Percentiles rank a stretch among this genome's conserved stretches.
These are phyloP conservation scores for Nemapogon koenigi DNA, from an alignment of 2,888 invertebrate genomes.

Conservation along the genomic window DNA sequence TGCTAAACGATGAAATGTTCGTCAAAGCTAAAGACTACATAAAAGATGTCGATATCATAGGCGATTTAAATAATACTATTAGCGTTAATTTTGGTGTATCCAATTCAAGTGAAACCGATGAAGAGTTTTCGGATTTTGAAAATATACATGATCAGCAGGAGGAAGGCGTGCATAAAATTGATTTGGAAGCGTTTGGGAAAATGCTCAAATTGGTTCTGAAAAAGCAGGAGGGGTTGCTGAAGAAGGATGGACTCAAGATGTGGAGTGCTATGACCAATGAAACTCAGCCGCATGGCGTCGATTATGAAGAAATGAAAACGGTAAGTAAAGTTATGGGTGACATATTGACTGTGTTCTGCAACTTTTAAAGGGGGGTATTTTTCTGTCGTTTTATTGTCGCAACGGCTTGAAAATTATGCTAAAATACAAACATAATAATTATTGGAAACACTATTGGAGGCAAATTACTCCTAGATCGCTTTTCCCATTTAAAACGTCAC, in stretches of 20 bases:
- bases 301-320: conserved; percentile 78
- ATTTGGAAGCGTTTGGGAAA: conserved; percentile 82
- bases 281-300: conserved; percentile 78
- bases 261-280: conserved; percentile 82
- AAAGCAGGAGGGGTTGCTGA: conserved; percentile 79
- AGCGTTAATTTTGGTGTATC: conserved; percentile 43
- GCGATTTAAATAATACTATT: conserved; percentile 49
- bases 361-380: no score
- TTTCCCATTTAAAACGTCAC: no score
- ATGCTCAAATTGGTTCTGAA: conserved; percentile 75
- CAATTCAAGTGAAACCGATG: conserved; percentile 37
- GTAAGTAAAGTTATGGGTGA: conserved; percentile 52
- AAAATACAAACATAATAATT: no score
- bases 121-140: conserved; percentile 22
- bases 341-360: no score
- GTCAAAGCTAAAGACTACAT: conserved; percentile 37
- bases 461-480: no score
- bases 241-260: conserved; percentile 78
- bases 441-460: no score
- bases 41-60: conserved; percentile 49
- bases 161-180: conserved; percentile 68
- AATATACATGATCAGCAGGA: conserved; percentile 39
- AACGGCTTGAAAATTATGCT: no score
- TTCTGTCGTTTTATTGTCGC: no score
- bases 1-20: conserved; percentile 54